Conservation (phyloP, 2,888 invertebrate species). For the Anticlea derivata region DNA sequence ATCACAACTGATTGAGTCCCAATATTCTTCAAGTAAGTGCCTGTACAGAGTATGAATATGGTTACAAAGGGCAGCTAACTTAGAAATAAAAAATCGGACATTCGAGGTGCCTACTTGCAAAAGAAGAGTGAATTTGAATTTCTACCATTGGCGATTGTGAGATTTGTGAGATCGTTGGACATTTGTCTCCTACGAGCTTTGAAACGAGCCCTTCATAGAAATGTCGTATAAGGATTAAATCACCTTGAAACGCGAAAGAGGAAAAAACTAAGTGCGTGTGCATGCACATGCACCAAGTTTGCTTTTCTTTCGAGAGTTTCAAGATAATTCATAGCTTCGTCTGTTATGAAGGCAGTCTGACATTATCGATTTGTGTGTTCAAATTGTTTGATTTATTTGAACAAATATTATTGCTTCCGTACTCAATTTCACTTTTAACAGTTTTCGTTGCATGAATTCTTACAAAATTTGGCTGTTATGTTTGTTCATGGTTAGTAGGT, state of each 20-base stretch:
- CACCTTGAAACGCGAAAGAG: no score
- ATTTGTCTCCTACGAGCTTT: background rate
- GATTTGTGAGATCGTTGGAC: no score
- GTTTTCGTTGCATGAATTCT: conserved; percentile 24
- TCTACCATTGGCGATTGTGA: no score
- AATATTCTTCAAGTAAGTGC: no score
- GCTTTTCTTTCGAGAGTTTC: background rate
- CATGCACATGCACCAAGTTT: background rate
- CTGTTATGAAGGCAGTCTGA: conserved; percentile 4
- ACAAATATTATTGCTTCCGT: conserved; percentile 31
- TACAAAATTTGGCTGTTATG: background rate
- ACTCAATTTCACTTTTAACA: conserved; percentile 36
- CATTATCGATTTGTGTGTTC: conserved; percentile 6
- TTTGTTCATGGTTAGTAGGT: background rate
- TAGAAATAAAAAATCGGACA: no score
- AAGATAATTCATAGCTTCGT: conserved; percentile 16
- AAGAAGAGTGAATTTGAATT: no score
- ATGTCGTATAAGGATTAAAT: no score
- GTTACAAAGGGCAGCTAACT: no score
- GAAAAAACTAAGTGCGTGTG: no score
- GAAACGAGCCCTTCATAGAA: no score
- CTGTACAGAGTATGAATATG: no score
- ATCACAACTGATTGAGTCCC: conserved; percentile 7
- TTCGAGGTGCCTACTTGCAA: no score
- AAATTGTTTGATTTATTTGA: conserved; percentile 27